A percentile compares a stretch with the other conserved stretches of the same genome.
Evolutionary conservation across 2,797 vertebrate species (phyloP).

Genomic region (Girardinus metallicus): DNA sequence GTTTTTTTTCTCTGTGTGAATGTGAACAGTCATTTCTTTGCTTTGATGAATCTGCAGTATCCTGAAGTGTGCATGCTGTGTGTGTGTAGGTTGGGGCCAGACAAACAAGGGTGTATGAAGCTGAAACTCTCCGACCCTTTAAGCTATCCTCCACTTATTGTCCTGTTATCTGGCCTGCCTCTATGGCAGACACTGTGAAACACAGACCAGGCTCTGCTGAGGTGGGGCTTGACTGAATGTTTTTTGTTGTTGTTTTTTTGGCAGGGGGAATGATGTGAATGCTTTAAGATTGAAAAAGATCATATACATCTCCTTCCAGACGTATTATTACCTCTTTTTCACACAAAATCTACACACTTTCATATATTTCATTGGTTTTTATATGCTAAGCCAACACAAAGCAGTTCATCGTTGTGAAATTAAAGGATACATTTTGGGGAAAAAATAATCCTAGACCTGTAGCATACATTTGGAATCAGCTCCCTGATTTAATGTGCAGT

Average conservation of each 20-base stretch:
- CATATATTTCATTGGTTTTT: no score
- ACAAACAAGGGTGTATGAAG: conserved; percentile 40
- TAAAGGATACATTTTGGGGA: not conserved
- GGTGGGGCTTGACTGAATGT: conserved; percentile 62
- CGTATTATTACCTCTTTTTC: conserved; percentile 12
- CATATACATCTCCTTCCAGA: conserved; percentile 44
- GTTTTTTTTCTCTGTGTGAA: conserved; percentile 50
- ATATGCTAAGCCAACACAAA: not conserved
- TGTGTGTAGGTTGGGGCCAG: conserved; percentile 43
- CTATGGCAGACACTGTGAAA: conserved; percentile 75
- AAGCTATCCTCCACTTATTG: conserved; percentile 70
- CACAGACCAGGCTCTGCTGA: conserved; percentile 64
- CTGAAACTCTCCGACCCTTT: conserved; percentile 53
- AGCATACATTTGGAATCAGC: not conserved
- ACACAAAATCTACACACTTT: not conserved
- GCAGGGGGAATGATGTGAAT: conserved; percentile 12
- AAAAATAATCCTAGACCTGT: not conserved
- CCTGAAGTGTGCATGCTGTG: conserved; percentile 24
- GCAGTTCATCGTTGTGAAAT: not conserved
- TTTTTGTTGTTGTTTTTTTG: not conserved
- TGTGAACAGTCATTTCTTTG: conserved; percentile 59
- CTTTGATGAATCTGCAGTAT: conserved; percentile 53
- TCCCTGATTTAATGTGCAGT: not conserved
- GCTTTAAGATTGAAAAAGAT: conserved; percentile 44
- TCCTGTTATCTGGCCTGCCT: conserved; percentile 68